phyloP scores from a whole-genome alignment of 1,140 invertebrate species.

The Yoshiicerus persimilis region DNA sequence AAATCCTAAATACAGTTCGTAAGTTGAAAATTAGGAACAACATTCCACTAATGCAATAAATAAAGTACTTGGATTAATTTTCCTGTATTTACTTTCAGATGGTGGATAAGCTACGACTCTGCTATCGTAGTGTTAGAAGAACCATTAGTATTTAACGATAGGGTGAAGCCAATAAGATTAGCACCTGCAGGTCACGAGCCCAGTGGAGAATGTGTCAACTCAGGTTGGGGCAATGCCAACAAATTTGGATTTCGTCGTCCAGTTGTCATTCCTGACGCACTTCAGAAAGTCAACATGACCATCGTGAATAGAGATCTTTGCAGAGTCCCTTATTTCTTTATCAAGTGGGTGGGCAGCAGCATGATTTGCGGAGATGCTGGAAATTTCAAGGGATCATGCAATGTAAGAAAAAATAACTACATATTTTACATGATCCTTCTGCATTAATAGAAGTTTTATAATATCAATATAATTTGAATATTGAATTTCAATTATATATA shows the following conservation, averaged over 20 bases:
- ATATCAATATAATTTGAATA: no score
- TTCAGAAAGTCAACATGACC: not conserved
- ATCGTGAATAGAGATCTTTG: not conserved
- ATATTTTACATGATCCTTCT: no score
- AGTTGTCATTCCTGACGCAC: not conserved
- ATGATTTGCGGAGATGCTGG: not conserved
- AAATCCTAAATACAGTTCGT: not conserved
- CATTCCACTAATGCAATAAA: not conserved
- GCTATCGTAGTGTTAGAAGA: not conserved
- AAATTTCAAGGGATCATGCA: not conserved
- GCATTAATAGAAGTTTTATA: no score
- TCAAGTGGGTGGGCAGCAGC: not conserved
- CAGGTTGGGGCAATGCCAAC: not conserved
- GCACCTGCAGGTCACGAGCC: not conserved
- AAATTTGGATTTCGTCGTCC: not conserved
- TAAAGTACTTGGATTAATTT: not conserved
- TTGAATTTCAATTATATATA: not conserved
- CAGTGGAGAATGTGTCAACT: not conserved
- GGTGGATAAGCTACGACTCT: not conserved
- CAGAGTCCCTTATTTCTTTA: not conserved
- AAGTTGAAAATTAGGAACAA: not conserved
- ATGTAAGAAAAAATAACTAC: not conserved
- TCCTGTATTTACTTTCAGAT: not conserved
- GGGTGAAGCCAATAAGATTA: not conserved
- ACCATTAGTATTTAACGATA: constrained; percentile 9